Evolutionary conservation across 2,113 vertebrate species (phyloP), one percentile per base, ranked within the genome.

Genomic region (Oxygymnocypris stewartii): DNA sequence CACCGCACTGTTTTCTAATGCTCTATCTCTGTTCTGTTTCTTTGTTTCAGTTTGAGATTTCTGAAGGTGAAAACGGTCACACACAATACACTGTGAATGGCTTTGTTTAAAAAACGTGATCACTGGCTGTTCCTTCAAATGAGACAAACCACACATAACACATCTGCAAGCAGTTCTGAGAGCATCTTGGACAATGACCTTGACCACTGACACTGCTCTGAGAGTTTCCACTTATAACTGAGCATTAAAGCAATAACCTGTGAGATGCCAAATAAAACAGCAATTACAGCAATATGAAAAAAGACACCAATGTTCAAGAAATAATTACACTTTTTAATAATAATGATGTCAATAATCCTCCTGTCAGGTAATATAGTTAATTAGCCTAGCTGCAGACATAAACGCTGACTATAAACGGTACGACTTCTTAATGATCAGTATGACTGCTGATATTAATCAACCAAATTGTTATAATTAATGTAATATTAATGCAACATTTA

Each of bases 1-100:
- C 14, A 79, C 25, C 12, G 67, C 16, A 51, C 82, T 42, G 77
- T 44, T 59, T 79, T 77, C 59, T 82, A 79, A 76, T 57, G 57
- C 65, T 51, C 40, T 6, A 42, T 63, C 76, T 87, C 76, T 88
- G 67, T 81, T 75, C 82, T 23, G 78, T 40, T 54, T 81, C 78
- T 87, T 85, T 87, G 84, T 89, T 87, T 65, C 88, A 82, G 14
- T 69, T 61, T 25, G 51, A 54, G 54, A 74, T 82, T 87, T 79
- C 65, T 87, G 73, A 87, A 87, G 83, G 44, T 3, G 31, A 79
- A 82, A 82, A 31, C 63, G 63, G 83, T 63, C 83, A 73, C 57
- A 74, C 74, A 77, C 6, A 77, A 79, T 59, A 51, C 54, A 23
- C 69, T 35, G 31, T 75, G 71, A 20, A 61, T 0, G 13, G 31